These are phyloP conservation scores for Sebastes oblongus DNA, from an alignment of 2,797 vertebrate genomes.

Conservation along the genomic window DNA sequence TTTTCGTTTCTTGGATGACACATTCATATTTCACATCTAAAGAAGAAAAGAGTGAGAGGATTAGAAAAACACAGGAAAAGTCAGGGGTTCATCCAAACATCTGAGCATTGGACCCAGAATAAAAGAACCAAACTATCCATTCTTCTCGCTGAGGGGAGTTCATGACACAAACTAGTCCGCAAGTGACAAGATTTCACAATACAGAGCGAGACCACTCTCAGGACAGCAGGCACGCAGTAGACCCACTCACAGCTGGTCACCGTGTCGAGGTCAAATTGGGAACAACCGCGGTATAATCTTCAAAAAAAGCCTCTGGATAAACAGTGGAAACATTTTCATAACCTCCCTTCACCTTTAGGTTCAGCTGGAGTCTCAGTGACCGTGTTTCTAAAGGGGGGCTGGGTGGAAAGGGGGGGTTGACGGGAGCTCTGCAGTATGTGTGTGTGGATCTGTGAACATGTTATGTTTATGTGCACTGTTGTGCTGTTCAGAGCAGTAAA, in stretches of 20 bases:
- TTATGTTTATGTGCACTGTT: background rate
- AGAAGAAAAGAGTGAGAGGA: slow-evolving; percentile 1
- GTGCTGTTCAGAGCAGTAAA: background rate
- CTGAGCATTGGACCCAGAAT: slow-evolving; percentile 16
- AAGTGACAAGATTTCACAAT: slow-evolving; percentile 53
- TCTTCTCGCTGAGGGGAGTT: slow-evolving; percentile 40
- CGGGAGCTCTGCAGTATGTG: slow-evolving; percentile 20
- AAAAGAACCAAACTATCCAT: slow-evolving; percentile 23
- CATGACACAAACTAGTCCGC: slow-evolving; percentile 40
- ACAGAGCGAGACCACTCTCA: slow-evolving; percentile 30
- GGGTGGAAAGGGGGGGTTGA: background rate
- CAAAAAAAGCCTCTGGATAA: slow-evolving; percentile 65
- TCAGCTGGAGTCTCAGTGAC: slow-evolving; percentile 60
- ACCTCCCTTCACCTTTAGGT: slow-evolving; percentile 69
- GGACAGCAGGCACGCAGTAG: slow-evolving; percentile 9
- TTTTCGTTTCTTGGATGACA: slow-evolving; percentile 8
- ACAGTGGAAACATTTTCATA: slow-evolving; percentile 75
- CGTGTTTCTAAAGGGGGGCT: slow-evolving; percentile 28
- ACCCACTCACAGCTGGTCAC: slow-evolving; percentile 62
- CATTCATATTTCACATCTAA: slow-evolving; percentile 12
- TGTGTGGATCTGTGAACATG: background rate
- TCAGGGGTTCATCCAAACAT: slow-evolving; percentile 35
- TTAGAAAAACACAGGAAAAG: slow-evolving; percentile 12
- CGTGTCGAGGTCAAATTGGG: slow-evolving; percentile 60
- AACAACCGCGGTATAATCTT: slow-evolving; percentile 67